Base-by-base conservation (phyloP, 2,888 invertebrate genomes). In the Lutraria lutraria region DNA sequence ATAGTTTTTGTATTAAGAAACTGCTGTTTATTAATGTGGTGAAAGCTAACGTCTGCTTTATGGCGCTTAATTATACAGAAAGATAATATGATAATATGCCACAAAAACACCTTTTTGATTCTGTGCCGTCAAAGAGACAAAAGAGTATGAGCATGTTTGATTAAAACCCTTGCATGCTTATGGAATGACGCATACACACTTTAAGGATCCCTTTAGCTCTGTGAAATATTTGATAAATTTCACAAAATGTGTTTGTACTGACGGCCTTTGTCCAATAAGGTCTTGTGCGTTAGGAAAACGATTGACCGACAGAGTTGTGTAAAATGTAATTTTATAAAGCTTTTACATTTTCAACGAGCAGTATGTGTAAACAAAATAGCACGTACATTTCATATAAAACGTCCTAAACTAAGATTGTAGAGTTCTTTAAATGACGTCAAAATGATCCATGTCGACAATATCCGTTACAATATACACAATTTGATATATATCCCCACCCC, bases 41-140 rank as follows among this genome's bases (percentile, higher is more conserved):
- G 76, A 76, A 76, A 76, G 76, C 76, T 4, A 76, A 76, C 31
- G 76, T 76, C 76, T 76, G 76, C 34, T 76, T 76, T 34, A 76
- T 76, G 19, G 19, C 29, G 76, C 31, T n/a, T 76, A 76, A 76
- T 76, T 76, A 76, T 76, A 25, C 25, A 76, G 34, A 31, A 76
- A 31, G 76, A 76, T 76, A 34, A 68, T 12, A 25, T 25, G 63
- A 25, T 10, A 68, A 68, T 68, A 68, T 68, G 25, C 63, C 21
- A n/a, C 8, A 68, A 25, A 68, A 68, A 12, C 63, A 25, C 63
- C 63, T 68, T n/a, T 68, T 56, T 56, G 25, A 68, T 68, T 68
- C 8, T 12, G n/a, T 25, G 25, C 63, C 0, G n/a, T 68, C 25
- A n/a, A 25, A 68, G 63, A 25, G 63, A 12, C n/a, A 21, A 68